Evolutionary conservation across 2,888 invertebrate genomes (phyloP), one percentile per base, ranked within the genome.

Genomic region (Diadegma fenestrale): DNA sequence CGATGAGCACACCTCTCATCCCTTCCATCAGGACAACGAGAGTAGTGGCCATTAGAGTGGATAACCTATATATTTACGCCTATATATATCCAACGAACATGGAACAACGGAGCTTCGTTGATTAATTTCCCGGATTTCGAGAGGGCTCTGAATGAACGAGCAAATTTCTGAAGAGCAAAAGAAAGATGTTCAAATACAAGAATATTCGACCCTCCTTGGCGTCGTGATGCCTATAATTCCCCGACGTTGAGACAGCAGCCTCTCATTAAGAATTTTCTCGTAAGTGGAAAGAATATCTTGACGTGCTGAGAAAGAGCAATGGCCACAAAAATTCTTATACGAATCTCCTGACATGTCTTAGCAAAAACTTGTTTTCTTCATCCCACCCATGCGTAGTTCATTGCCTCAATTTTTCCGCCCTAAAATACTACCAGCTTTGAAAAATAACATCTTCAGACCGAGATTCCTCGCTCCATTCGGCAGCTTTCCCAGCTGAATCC

Each of bases 261-360:
- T 88, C 88, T 87, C 88, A 88, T 89, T 88, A 86, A 82, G 81
- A 85, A 87, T 87, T 87, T 66, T 88, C 87, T 87, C 85, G 81
- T 61, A 51, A 63, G 68, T 63, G 69, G 54, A 58, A 33, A 61
- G 72, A 48, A 61, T 22, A 8, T 37, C 66, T 66, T n/a, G 26
- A 66, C 33, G 45, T 75, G 80, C 58, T 51, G 68, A 45, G 54
- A 77, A 64, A 80, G 76, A 45, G 26, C 68, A 45, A 45, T 71
- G 54, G 54, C 71, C 71, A 80, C 71, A 48, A 72, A 71, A 48
- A 48, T 64, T 64, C 71, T 33, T 73, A n/a, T n/a, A 30, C 22
- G 19, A 61, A 37, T 30, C 41, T 72, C 41, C 41, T 72, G 51
- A 26, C 41, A 80, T 66, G 68, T 61, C 82, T 58, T 30, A 22